A percentile compares a stretch with the other conserved stretches of the same genome.
Conservation (phyloP, 2,888 invertebrate species). For the Lithosia quadra region DNA sequence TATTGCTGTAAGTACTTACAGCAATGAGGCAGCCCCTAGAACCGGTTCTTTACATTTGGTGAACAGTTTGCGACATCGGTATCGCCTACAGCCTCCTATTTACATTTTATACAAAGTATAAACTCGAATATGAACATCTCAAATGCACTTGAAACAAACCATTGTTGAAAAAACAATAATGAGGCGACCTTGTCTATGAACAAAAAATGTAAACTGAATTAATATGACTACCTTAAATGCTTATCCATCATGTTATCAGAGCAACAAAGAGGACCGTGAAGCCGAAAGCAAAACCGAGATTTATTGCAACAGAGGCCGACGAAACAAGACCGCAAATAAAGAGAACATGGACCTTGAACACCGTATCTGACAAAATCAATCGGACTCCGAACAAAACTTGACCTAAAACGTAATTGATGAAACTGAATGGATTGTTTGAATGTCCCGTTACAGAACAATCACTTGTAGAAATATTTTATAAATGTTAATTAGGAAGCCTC, state of each 20-base stretch:
- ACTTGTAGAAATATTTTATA: constrained; percentile 17
- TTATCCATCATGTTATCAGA: constrained; percentile 82
- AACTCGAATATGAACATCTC: neutral
- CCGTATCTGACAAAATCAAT: constrained; percentile 86
- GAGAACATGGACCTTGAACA: constrained; percentile 85
- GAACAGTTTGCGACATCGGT: constrained; percentile 80
- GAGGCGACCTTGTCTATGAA: constrained; percentile 61
- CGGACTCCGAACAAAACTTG: constrained; percentile 83
- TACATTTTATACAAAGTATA: constrained; percentile 1
- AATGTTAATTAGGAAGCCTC: neutral
- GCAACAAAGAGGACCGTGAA: constrained; percentile 82
- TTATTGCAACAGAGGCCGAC: constrained; percentile 84
- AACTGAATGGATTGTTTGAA: constrained; percentile 49
- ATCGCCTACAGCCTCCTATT: constrained; percentile 40
- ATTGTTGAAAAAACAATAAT: constrained; percentile 45
- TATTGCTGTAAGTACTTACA: constrained; percentile 46
- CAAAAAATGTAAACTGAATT: constrained; percentile 70
- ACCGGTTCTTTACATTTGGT: constrained; percentile 76
- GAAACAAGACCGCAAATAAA: constrained; percentile 86
- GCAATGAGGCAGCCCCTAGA: constrained; percentile 53
- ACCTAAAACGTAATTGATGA: constrained; percentile 82
- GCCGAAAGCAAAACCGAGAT: constrained; percentile 80
- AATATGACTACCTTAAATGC: constrained; percentile 73
- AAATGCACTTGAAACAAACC: constrained; percentile 40
- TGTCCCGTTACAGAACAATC: constrained; percentile 34